Conservation (phyloP, 2,113 vertebrate species). For the Leucosticte australis region DNA sequence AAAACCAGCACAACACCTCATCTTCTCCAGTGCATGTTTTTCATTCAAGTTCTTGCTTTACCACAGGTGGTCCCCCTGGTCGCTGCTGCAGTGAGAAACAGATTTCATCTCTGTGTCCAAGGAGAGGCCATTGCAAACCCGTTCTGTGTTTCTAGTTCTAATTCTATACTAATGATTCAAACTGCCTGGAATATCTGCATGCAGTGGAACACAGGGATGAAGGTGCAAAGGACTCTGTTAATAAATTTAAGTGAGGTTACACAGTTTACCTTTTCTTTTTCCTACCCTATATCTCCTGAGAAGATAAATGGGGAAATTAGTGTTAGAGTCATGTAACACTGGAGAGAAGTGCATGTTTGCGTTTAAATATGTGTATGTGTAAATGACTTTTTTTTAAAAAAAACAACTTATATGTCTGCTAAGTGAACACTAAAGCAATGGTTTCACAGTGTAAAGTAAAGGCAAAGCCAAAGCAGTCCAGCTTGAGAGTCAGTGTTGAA, state of each 20-base stretch:
- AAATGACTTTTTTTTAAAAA: neutral
- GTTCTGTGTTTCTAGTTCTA: neutral
- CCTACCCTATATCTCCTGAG: neutral
- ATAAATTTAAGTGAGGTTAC: neutral
- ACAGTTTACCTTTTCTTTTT: neutral
- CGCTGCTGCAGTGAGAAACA: neutral
- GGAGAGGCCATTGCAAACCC: accelerated
- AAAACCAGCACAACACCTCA: neutral
- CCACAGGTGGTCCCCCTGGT: neutral
- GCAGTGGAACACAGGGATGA: neutral
- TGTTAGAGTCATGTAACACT: neutral
- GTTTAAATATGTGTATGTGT: neutral
- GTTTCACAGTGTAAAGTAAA: neutral
- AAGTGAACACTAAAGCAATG: neutral
- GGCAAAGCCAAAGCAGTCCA: neutral
- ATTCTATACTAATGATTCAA: neutral
- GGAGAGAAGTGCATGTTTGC: neutral
- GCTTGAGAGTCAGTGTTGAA: neutral
- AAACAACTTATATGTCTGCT: too few relatives aligned
- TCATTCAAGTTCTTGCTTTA: neutral
- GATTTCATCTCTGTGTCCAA: neutral
- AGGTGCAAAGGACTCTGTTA: neutral
- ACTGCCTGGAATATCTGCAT: neutral
- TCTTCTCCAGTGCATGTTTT: neutral
- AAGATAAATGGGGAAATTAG: neutral